Conservation (phyloP, 37 sponge, comb jelly and placozoan species). For the Geodia barretti region DNA sequence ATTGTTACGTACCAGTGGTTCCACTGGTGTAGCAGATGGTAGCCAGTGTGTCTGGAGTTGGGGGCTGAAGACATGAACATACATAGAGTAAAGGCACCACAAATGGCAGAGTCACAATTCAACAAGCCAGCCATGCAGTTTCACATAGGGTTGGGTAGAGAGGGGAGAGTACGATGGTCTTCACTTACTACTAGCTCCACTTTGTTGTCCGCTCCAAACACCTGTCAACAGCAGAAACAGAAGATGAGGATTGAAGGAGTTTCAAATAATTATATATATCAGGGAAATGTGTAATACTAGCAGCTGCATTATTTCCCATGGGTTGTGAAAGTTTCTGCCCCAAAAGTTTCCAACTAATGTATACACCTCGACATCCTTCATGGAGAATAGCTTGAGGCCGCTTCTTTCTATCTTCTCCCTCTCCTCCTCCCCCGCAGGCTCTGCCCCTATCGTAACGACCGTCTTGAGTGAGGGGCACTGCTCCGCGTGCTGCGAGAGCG, state of each 20-base stretch:
- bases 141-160: too few species aligned
- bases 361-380: constrained; percentile 58
- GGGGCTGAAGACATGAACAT: constrained; percentile 19
- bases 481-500: constrained; percentile 42
- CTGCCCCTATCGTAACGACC: constrained; percentile 60
- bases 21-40: constrained; percentile 98
- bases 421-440: constrained; percentile 44
- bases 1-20: constrained; percentile 74
- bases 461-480: constrained; percentile 36
- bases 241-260: not conserved
- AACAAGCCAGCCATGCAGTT: too few species aligned
- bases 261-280: too few species aligned
- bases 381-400: constrained; percentile 50
- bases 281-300: too few species aligned
- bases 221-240: constrained; percentile 16
- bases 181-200: constrained; percentile 23
- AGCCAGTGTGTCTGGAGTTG: constrained; percentile 69
- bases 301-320: too few species aligned
- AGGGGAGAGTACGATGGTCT: not conserved
- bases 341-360: not conserved
- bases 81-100: not conserved
- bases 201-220: constrained; percentile 38
- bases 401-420: constrained; percentile 31
- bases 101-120: too few species aligned
- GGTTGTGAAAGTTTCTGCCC: too few species aligned